These are phyloP conservation scores for Pristionchus pacificus DNA, from an alignment of 1,140 invertebrate genomes.

Conservation along the genomic window DNA sequence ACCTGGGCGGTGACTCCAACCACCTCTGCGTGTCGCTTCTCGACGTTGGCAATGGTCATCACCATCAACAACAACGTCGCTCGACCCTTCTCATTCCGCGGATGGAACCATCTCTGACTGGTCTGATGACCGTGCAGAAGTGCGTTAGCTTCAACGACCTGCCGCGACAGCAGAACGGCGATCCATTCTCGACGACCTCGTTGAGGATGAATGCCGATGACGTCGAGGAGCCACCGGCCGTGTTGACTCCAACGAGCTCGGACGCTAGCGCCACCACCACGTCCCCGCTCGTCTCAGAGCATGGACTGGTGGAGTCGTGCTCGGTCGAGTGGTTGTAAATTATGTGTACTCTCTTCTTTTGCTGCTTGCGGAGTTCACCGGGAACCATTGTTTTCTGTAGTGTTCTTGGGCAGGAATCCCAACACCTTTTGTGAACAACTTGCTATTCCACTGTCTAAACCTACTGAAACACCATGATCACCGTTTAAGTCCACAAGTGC, in stretches of 20 bases:
- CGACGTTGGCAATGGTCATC: neutral
- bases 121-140: neutral
- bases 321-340: neutral
- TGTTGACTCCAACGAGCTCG: neutral
- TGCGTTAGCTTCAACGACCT: neutral
- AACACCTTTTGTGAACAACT: too few species aligned
- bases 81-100: neutral
- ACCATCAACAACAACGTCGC: too few species aligned
- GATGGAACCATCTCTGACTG: neutral
- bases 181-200: neutral
- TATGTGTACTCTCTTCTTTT: too few species aligned
- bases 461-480: too few species aligned
- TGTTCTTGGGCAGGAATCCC: too few species aligned
- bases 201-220: too few species aligned
- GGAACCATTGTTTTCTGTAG: too few species aligned
- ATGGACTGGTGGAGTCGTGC: neutral
- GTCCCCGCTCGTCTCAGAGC: neutral
- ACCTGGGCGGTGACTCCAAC: neutral
- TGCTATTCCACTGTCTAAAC: too few species aligned
- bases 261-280: neutral
- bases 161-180: neutral
- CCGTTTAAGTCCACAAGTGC: too few species aligned
- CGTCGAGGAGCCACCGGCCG: neutral
- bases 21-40: neutral
- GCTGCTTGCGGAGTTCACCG: too few species aligned